These are phyloP conservation scores for Cydia pomonella DNA, from an alignment of 1,140 invertebrate genomes.

Conservation along the genomic window DNA sequence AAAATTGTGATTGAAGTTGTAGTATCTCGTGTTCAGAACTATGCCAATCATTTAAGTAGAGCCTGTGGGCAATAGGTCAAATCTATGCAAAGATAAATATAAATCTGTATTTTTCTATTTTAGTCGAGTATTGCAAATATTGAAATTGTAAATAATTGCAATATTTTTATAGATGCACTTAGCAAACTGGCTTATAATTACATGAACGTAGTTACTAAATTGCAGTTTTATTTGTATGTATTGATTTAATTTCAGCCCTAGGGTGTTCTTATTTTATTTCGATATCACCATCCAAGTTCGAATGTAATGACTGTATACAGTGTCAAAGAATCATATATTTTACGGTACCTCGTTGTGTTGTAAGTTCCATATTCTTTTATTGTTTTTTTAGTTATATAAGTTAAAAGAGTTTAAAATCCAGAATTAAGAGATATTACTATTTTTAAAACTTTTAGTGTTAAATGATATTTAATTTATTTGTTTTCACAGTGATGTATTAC, in stretches of 20 bases:
- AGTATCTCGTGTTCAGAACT: not conserved
- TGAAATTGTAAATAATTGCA: constrained; percentile 14
- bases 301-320: not conserved
- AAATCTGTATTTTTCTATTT: constrained; percentile 33
- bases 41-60: constrained; percentile 11
- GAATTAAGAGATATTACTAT: constrained; percentile 74
- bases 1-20: constrained; percentile 6
- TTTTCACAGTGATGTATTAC: constrained; percentile 49
- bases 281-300: not conserved
- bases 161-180: constrained; percentile 20
- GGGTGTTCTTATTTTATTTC: not conserved
- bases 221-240: not conserved
- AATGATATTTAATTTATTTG: constrained; percentile 68
- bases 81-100: constrained; percentile 25
- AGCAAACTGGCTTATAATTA: constrained; percentile 1
- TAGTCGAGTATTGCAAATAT: constrained; percentile 17
- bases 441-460: constrained; percentile 55
- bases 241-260: constrained; percentile 5
- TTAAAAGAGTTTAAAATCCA: constrained; percentile 70
- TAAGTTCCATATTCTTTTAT: constrained; percentile 52
- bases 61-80: constrained; percentile 12
- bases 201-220: constrained; percentile 6
- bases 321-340: constrained; percentile 44
- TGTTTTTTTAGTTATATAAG: constrained; percentile 70
- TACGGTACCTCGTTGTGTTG: constrained; percentile 55